A percentile compares a stretch with the other conserved stretches of the same genome.
Evolutionary conservation across 2,797 vertebrate species (phyloP).

Genomic region (Acanthornis magna): DNA sequence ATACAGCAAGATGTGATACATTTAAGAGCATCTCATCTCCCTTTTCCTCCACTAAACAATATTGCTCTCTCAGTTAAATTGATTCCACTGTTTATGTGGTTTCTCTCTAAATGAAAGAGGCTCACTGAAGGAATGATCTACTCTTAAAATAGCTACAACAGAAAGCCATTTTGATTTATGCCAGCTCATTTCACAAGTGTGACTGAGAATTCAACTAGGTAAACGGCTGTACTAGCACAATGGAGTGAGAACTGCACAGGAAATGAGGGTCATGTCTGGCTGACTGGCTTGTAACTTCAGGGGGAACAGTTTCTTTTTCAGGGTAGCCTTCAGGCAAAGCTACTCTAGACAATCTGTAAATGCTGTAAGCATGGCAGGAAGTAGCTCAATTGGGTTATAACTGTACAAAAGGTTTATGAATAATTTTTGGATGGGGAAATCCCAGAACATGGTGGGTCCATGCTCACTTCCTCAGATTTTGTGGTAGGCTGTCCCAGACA

Average conservation of each 20-base stretch:
- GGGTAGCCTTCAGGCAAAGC: background rate
- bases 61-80: background rate
- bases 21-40: background rate
- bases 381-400: background rate
- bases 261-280: background rate
- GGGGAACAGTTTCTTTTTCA: background rate
- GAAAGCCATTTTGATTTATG: background rate
- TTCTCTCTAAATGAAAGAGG: background rate
- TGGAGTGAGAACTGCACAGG: background rate
- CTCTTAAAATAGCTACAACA: background rate
- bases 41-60: background rate
- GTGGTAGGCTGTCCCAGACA: background rate
- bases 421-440: background rate
- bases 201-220: background rate
- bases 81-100: background rate
- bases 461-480: background rate
- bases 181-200: background rate
- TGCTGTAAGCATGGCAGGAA: background rate
- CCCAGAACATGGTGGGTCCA: background rate
- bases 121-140: background rate
- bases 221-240: background rate
- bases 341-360: background rate
- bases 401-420: background rate
- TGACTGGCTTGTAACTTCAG: background rate
- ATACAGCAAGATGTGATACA: background rate